Percentiles rank a stretch among this genome's conserved stretches.
phyloP scores from a whole-genome alignment of 2,888 invertebrate genomes.

The Lamellibrachia satsuma region DNA sequence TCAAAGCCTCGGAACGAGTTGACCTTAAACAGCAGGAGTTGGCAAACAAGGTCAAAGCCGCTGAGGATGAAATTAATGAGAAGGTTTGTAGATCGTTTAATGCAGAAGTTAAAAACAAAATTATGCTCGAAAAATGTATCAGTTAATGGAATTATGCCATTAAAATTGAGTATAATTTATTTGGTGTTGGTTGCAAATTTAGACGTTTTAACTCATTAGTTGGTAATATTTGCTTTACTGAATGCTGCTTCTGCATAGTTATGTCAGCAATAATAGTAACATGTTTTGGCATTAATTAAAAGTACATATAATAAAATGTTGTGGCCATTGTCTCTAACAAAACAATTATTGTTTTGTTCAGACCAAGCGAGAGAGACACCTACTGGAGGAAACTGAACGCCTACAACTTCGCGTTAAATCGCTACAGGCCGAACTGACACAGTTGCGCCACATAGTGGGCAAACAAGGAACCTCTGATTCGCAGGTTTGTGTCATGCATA shows the following conservation, averaged over 20 bases:
- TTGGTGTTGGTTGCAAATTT: too few species aligned
- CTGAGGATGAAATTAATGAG: constrained; percentile 40
- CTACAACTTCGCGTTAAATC: background rate
- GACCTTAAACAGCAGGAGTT: constrained; percentile 38
- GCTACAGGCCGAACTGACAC: background rate
- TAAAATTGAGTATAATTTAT: background rate
- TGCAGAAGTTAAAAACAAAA: background rate
- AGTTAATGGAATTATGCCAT: too few species aligned
- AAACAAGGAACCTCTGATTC: background rate
- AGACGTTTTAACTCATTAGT: background rate
- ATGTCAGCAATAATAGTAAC: background rate
- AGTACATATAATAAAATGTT: too few species aligned
- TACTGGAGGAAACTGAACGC: background rate
- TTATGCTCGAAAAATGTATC: too few species aligned
- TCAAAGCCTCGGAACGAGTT: constrained; percentile 43
- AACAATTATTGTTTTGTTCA: background rate
- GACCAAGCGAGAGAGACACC: background rate
- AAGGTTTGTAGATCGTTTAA: constrained; percentile 30
- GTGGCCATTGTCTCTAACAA: background rate
- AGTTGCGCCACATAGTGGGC: background rate
- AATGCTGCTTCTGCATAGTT: background rate
- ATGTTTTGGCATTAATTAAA: too few species aligned
- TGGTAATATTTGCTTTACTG: background rate
- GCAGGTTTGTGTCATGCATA: background rate
- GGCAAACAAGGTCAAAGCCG: constrained; percentile 39